Evolutionary conservation across 2,113 vertebrate species (phyloP).

Genomic region (Calypte anna): DNA sequence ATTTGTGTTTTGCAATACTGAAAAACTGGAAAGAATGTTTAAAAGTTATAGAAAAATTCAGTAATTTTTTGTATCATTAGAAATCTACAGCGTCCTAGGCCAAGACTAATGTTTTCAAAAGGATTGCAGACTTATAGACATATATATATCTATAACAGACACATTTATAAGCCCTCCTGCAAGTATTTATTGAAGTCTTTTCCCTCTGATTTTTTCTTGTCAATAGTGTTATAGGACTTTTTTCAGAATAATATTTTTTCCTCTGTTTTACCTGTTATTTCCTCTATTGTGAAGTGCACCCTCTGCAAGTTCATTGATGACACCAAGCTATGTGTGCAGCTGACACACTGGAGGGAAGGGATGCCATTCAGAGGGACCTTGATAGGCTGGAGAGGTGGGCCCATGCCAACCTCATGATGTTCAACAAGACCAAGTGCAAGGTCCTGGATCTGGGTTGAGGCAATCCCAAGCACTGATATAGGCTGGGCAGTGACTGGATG

Average conservation of each 20-base stretch:
- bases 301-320: too few relatives aligned
- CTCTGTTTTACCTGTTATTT: neutral
- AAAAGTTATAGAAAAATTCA: neutral
- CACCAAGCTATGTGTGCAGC: too few relatives aligned
- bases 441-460: too few relatives aligned
- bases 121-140: neutral
- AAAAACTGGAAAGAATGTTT: neutral
- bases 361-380: too few relatives aligned
- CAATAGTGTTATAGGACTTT: neutral
- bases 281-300: neutral
- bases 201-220: neutral
- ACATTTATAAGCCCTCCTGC: neutral
- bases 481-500: too few relatives aligned
- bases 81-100: neutral
- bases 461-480: too few relatives aligned
- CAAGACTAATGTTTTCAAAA: neutral
- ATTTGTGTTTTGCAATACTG: neutral
- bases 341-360: too few relatives aligned
- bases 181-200: neutral
- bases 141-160: accelerated
- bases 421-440: too few relatives aligned
- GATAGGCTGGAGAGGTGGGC: too few relatives aligned
- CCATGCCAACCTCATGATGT: too few relatives aligned
- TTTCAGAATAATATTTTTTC: neutral
- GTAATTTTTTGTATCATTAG: neutral